Evolutionary conservation across 2,888 invertebrate genomes (phyloP).

Genomic region (Dynastes tityus): DNA sequence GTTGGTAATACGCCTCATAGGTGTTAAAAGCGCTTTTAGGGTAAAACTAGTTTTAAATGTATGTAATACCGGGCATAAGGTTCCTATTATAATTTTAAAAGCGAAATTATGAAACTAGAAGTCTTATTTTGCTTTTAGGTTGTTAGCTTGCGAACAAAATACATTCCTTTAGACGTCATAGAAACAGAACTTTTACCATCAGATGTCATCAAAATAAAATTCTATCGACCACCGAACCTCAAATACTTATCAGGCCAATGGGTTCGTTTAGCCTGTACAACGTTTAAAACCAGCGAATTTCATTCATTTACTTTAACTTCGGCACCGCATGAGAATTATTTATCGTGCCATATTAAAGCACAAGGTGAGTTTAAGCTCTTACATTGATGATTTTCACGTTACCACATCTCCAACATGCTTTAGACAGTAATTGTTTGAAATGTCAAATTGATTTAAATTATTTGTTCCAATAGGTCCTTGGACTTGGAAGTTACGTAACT

Average conservation of each 20-base stretch:
- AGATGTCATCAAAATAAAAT: conserved; percentile 94
- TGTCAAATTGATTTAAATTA: not conserved
- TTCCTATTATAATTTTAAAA: too few relatives aligned
- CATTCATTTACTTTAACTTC: conserved; percentile 97
- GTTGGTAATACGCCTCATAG: too few relatives aligned
- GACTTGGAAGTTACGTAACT: conserved; percentile 97
- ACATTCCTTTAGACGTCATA: conserved; percentile 92
- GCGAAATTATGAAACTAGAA: too few relatives aligned
- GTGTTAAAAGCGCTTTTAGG: too few relatives aligned
- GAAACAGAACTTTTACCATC: conserved; percentile 95
- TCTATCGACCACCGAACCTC: conserved; percentile 95
- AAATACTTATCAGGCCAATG: conserved; percentile 96
- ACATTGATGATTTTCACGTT: not conserved
- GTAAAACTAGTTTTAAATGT: too few relatives aligned
- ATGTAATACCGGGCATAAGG: too few relatives aligned
- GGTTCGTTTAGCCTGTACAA: conserved; percentile 93
- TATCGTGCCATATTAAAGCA: conserved; percentile 95
- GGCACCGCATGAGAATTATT: conserved; percentile 94
- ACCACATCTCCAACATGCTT: not conserved
- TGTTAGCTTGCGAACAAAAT: conserved; percentile 91
- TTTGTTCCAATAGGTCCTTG: conserved; percentile 80
- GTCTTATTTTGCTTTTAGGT: conserved; percentile 73
- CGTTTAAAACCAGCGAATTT: conserved; percentile 90
- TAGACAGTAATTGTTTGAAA: not conserved
- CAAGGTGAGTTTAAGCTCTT: conserved; percentile 71